These are phyloP conservation scores for Pachypeltis micranthus DNA, from an alignment of 1,140 invertebrate species.

Conservation along the genomic window DNA sequence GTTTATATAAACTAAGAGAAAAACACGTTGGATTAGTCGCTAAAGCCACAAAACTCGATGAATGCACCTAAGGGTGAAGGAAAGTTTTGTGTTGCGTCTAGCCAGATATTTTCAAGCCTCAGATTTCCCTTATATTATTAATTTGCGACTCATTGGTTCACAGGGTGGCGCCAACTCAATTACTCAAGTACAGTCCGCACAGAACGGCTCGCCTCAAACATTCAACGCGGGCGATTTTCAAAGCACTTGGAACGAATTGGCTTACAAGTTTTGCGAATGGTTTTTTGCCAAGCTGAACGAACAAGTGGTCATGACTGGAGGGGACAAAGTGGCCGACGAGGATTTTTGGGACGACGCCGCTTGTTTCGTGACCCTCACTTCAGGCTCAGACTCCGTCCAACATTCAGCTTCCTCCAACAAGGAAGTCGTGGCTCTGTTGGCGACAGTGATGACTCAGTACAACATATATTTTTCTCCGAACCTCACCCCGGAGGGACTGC, in stretches of 20 bases:
- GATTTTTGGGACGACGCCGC: constrained; percentile 46
- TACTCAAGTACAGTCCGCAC: no score
- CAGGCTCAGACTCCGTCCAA: constrained; percentile 23
- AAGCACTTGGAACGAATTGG: constrained; percentile 28
- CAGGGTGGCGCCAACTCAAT: no score
- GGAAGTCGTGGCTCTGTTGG: constrained; percentile 34
- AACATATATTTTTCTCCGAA: constrained; percentile 48
- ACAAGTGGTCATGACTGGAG: constrained; percentile 25
- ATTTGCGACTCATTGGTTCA: no score
- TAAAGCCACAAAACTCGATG: no score
- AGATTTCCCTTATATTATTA: no score
- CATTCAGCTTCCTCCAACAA: constrained; percentile 26
- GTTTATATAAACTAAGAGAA: no score
- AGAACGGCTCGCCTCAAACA: no score
- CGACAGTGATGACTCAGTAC: constrained; percentile 35
- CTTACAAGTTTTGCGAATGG: constrained; percentile 45
- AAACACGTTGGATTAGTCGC: no score
- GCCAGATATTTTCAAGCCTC: no score
- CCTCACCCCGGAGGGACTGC: constrained; percentile 38
- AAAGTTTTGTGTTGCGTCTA: no score
- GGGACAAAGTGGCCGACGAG: constrained; percentile 34
- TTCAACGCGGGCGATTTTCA: no score
- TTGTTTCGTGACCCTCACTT: constrained; percentile 27
- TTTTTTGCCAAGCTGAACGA: constrained; percentile 46
- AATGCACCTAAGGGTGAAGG: no score